Evolutionary conservation across 2,888 invertebrate species (phyloP).

Genomic region (Mesopsocus fuscifrons): DNA sequence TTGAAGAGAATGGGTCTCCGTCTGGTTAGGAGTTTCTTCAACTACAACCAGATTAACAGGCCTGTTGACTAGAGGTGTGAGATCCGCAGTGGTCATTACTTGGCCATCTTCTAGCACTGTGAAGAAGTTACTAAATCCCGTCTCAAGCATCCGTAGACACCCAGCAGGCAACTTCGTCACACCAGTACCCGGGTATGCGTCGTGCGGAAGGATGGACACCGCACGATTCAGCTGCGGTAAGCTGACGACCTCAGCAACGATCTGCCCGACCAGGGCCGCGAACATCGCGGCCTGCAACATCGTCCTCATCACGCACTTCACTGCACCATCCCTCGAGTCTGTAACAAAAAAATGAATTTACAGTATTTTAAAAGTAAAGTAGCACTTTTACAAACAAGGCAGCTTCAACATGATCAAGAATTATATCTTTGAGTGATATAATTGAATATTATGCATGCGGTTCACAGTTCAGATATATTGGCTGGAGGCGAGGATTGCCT

Average conservation of each 20-base stretch:
- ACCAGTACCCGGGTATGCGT: conserved; percentile 76
- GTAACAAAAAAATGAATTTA: too few relatives aligned
- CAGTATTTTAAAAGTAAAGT: too few relatives aligned
- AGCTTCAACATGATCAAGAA: too few relatives aligned
- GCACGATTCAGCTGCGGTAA: too few relatives aligned
- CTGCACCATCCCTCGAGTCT: conserved; percentile 23
- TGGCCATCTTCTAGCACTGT: conserved; percentile 73
- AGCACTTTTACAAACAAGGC: too few relatives aligned
- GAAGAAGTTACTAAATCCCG: conserved; percentile 67
- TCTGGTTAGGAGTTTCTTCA: conserved; percentile 62
- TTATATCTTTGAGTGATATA: too few relatives aligned
- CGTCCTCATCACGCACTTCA: neutral
- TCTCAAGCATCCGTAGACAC: conserved; percentile 46
- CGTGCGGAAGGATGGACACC: conserved; percentile 58
- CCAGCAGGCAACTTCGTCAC: conserved; percentile 46
- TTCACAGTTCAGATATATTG: too few relatives aligned
- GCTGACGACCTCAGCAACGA: neutral
- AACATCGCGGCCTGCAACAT: neutral
- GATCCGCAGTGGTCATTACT: conserved; percentile 77
- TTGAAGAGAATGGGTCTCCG: conserved; percentile 59
- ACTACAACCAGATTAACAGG: conserved; percentile 64
- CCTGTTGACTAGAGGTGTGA: conserved; percentile 59
- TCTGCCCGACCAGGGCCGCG: neutral
- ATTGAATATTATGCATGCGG: too few relatives aligned
- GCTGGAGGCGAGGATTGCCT: too few relatives aligned